Evolutionary conservation across 2,888 invertebrate species (phyloP).

Genomic region (Andrena camellia): DNA sequence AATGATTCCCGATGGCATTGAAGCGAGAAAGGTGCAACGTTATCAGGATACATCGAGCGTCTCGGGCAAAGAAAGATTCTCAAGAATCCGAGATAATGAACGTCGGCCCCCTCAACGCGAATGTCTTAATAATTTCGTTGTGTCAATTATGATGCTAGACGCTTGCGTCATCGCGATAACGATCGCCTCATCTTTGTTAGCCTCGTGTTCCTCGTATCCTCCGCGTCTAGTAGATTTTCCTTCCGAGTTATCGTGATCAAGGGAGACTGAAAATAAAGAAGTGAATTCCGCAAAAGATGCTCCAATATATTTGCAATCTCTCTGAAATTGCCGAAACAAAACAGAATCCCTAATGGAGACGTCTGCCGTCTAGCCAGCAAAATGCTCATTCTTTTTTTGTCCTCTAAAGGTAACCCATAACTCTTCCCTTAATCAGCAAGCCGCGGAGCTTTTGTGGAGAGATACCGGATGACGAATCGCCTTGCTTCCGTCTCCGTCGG

Average conservation of each 20-base stretch:
- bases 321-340: not conserved
- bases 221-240: not conserved
- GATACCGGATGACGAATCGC: slow-evolving; percentile 44
- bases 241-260: not conserved
- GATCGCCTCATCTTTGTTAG: slow-evolving; percentile 5
- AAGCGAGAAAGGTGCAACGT: not conserved
- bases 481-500: slow-evolving; percentile 33
- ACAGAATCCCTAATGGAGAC: not conserved
- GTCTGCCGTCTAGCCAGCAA: not conserved
- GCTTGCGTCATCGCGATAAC: slow-evolving; percentile 46
- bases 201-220: slow-evolving; percentile 25
- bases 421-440: slow-evolving; percentile 26
- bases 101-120: slow-evolving; percentile 5
- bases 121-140: slow-evolving; percentile 44
- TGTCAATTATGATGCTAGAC: slow-evolving; percentile 53
- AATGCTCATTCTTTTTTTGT: not conserved
- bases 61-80: not conserved
- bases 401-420: not conserved
- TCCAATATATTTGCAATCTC: not conserved
- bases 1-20: slow-evolving; percentile 7
- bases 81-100: slow-evolving; percentile 33
- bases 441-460: slow-evolving; percentile 4
- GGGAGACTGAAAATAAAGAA: not conserved
- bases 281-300: not conserved
- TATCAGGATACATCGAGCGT: slow-evolving; percentile 10